These are phyloP conservation scores for Sabatieria punctata DNA, from an alignment of 2,888 invertebrate species.

Conservation along the genomic window DNA sequence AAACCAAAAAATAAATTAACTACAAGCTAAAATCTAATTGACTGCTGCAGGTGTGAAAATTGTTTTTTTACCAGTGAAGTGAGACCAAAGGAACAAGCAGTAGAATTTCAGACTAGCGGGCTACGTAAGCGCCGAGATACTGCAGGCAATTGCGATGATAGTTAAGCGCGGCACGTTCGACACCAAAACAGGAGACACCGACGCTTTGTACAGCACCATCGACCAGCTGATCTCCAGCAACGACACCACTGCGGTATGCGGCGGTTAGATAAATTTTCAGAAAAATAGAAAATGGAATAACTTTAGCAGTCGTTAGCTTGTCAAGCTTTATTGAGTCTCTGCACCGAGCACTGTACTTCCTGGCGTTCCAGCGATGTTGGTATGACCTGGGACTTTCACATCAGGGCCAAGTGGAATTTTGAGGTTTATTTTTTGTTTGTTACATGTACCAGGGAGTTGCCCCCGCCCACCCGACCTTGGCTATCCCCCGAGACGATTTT, in stretches of 20 bases:
- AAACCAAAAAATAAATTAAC: no score
- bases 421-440: constrained; percentile 41
- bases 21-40: no score
- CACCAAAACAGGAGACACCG: constrained; percentile 42
- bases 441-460: no score
- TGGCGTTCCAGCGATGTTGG: constrained; percentile 69
- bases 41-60: no score
- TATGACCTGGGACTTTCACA: constrained; percentile 69
- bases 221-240: constrained; percentile 55
- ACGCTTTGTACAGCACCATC: constrained; percentile 41
- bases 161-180: constrained; percentile 64
- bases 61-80: no score
- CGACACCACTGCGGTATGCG: constrained; percentile 45
- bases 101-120: constrained; percentile 33
- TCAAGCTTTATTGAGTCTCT: constrained; percentile 58
- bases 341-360: constrained; percentile 72
- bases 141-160: constrained; percentile 62
- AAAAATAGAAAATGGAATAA: constrained; percentile 9
- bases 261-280: constrained; percentile 10
- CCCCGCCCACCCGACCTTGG: no score
- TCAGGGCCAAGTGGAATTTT: constrained; percentile 62
- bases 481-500: no score
- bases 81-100: constrained; percentile 4
- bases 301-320: constrained; percentile 63
- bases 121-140: constrained; percentile 26